These are phyloP conservation scores for Dendronephthya gigantea DNA, from an alignment of 64 coral and sea anemone species.

Conservation along the genomic window DNA sequence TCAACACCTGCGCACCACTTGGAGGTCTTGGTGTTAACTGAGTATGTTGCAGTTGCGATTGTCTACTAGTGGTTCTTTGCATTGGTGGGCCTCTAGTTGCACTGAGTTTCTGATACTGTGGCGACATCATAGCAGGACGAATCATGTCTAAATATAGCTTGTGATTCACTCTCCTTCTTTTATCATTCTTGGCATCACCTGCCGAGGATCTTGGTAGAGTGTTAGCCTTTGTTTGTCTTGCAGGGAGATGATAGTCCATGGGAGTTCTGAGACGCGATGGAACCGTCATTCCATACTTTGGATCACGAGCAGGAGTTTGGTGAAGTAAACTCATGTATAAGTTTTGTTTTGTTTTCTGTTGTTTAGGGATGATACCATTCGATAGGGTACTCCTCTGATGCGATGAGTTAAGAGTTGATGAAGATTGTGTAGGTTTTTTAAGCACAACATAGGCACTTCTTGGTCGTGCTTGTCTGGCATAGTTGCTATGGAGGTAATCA, in stretches of 20 bases:
- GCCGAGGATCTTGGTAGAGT: background rate
- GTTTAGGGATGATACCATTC: background rate
- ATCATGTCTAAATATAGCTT: constrained; percentile 12
- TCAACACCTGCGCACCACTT: background rate
- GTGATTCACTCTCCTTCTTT: background rate
- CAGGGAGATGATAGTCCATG: background rate
- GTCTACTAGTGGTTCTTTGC: background rate
- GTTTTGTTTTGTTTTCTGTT: constrained; percentile 2
- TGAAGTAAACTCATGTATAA: constrained; percentile 7
- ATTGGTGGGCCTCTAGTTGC: background rate
- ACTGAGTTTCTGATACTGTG: constrained; percentile 2
- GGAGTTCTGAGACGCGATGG: background rate
- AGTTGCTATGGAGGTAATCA: background rate
- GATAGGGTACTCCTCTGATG: background rate
- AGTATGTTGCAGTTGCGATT: background rate
- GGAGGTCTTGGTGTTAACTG: background rate
- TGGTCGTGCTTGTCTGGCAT: background rate
- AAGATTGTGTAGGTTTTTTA: background rate
- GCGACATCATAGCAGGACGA: background rate
- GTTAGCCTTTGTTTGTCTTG: background rate
- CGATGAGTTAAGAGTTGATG: background rate
- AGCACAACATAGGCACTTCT: background rate
- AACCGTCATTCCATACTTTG: background rate
- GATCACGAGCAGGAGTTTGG: background rate
- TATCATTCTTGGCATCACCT: background rate